Base-by-base conservation (phyloP, 2,113 vertebrate genomes). In the Rattus norvegicus region DNA sequence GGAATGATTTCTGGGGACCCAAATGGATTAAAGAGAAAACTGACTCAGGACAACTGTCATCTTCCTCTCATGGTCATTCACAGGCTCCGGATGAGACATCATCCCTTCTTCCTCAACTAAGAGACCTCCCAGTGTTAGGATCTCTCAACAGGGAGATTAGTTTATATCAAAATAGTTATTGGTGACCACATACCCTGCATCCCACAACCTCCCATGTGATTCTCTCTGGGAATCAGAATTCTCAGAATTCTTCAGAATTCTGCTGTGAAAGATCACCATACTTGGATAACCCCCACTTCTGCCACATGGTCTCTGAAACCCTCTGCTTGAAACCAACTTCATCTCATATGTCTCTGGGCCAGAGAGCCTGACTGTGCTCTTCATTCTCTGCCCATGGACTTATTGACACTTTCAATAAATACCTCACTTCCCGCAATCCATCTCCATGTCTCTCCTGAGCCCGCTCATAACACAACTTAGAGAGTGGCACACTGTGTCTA, bases 361-460 rank as follows among this genome's bases (percentile, higher is more conserved):
- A 30, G 59, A 19, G n/a, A 84, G 5, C 24, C 3, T 7, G 39
- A 63, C 12, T 16, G 24, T 54, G 36, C 39, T 3, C 7, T 28
- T 61, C 1, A 7, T 9, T 59, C 11, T 5, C 26, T 43, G 13
- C 13, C 24, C 7, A 2, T 63, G 52, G 10, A n/a, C 1, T 7
- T 30, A 63, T 3, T 63, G 39, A 30, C 26, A 43, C 36, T 47
- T 28, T 85, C 30, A 19, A 20, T 63, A 63, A 63, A 63, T 7
- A 2, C 56, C 52, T 13, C 13, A 2, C 9, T 59, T 4, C 9
- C 9, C 54, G 8, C 30, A 33, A 36, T 80, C 49, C 5, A 56
- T 56, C 49, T 56, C 67, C 33, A 13, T 5, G 1, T 56, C 1
- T 33, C 52, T 81, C 52, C n/a, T 56, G 20, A n/a, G 1, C 2